phyloP scores from a whole-genome alignment of 2,888 invertebrate genomes.

The Apodemia duryi region DNA sequence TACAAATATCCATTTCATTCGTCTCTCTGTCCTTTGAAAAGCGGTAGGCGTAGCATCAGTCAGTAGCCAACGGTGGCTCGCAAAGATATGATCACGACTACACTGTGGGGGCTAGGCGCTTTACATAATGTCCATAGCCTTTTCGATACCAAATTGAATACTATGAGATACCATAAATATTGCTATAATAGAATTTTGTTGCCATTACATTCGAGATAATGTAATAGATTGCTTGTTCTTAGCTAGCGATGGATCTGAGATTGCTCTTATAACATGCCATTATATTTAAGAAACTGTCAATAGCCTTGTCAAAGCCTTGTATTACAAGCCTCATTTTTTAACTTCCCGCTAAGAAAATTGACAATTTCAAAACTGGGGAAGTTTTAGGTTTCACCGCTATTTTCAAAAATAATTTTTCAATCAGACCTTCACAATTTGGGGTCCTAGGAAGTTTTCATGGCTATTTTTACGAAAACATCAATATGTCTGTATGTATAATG shows the following conservation, averaged over 20 bases:
- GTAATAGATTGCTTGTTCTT: slow-evolving; percentile 1
- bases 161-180: slow-evolving; percentile 27
- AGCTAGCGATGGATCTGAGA: not conserved
- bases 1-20: slow-evolving; percentile 15
- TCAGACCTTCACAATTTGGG: too few relatives aligned
- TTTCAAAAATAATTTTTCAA: too few relatives aligned
- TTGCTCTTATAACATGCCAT: not conserved
- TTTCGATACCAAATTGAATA: slow-evolving; percentile 37
- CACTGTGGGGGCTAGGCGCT: slow-evolving; percentile 36
- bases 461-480: too few relatives aligned
- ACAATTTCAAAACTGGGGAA: too few relatives aligned
- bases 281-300: too few relatives aligned
- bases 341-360: too few relatives aligned
- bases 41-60: slow-evolving; percentile 43
- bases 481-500: too few relatives aligned
- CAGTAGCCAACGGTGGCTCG: slow-evolving; percentile 51
- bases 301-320: too few relatives aligned
- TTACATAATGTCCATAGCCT: slow-evolving; percentile 35
- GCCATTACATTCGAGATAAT: slow-evolving; percentile 11
- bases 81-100: slow-evolving; percentile 50
- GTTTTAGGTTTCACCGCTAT: too few relatives aligned
- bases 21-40: slow-evolving; percentile 20
- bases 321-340: too few relatives aligned
- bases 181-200: slow-evolving; percentile 19
- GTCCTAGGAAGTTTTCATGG: too few relatives aligned